Evolutionary conservation across 2,113 vertebrate species (phyloP).

Genomic region (Eulemur rufifrons): DNA sequence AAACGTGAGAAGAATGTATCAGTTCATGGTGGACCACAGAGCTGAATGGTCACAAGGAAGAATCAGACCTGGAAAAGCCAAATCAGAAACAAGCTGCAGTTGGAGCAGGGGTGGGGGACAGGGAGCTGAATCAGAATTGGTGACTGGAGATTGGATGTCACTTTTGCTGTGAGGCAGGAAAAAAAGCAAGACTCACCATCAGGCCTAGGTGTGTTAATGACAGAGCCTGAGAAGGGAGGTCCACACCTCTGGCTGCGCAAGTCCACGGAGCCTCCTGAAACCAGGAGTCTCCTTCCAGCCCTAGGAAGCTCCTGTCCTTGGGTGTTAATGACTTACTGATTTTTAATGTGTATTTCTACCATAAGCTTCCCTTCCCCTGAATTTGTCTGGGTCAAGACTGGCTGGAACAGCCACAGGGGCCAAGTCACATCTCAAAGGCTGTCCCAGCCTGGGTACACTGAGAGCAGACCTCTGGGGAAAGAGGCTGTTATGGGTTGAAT

Average conservation of each 20-base stretch:
- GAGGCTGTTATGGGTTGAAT: neutral
- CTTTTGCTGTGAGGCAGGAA: neutral
- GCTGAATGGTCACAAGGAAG: neutral
- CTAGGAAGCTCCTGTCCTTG: neutral
- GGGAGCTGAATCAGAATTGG: neutral
- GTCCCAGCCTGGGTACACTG: neutral
- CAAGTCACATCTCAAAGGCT: neutral
- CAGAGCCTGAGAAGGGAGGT: neutral
- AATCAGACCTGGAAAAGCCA: neutral
- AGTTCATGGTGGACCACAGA: too few species aligned
- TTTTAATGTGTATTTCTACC: neutral
- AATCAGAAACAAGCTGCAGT: neutral
- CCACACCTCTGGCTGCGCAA: neutral
- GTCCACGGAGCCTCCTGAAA: neutral
- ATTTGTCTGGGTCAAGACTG: neutral
- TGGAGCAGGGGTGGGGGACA: fast-evolving
- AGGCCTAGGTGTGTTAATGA: neutral
- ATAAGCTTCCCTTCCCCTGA: neutral
- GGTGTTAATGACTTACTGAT: neutral
- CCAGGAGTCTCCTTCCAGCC: neutral
- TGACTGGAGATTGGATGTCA: neutral
- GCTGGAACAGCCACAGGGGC: neutral
- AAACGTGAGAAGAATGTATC: neutral
- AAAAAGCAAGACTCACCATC: neutral
- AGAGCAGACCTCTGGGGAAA: neutral